Percentiles rank a stretch among this genome's conserved stretches.
These are phyloP conservation scores for Dolichopus griseipennis DNA, from an alignment of 2,888 invertebrate species.

Conservation along the genomic window DNA sequence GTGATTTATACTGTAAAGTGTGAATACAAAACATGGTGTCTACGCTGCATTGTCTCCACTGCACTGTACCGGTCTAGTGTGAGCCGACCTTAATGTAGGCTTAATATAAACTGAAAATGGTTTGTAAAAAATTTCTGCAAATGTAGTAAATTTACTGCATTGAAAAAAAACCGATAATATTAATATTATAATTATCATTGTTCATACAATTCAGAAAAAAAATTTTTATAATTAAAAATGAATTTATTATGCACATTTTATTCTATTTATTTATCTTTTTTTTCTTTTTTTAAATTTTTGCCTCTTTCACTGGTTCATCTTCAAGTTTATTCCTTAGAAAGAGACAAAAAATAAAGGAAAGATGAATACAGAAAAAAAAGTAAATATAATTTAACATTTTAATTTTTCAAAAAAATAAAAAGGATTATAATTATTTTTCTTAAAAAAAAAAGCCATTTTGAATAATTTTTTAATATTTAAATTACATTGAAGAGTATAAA, in stretches of 20 bases:
- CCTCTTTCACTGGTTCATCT: too few species aligned
- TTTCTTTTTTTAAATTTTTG: neutral
- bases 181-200: too few species aligned
- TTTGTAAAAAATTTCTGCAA: too few species aligned
- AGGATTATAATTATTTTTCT: neutral
- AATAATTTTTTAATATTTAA: constrained; percentile 1
- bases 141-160: too few species aligned
- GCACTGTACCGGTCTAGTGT: too few species aligned
- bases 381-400: neutral
- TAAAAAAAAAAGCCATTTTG: neutral
- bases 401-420: neutral
- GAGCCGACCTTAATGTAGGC: too few species aligned
- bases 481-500: neutral
- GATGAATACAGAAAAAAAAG: neutral
- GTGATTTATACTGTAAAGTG: too few species aligned
- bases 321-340: too few species aligned
- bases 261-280: neutral
- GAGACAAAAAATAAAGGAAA: neutral
- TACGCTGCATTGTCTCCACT: too few species aligned
- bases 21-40: too few species aligned
- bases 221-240: constrained; percentile 3
- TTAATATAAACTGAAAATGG: too few species aligned
- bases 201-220: neutral
- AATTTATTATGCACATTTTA: neutral
- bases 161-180: too few species aligned